phyloP scores from a whole-genome alignment of 2,888 invertebrate genomes.

The Cremastobaeus sp. region DNA sequence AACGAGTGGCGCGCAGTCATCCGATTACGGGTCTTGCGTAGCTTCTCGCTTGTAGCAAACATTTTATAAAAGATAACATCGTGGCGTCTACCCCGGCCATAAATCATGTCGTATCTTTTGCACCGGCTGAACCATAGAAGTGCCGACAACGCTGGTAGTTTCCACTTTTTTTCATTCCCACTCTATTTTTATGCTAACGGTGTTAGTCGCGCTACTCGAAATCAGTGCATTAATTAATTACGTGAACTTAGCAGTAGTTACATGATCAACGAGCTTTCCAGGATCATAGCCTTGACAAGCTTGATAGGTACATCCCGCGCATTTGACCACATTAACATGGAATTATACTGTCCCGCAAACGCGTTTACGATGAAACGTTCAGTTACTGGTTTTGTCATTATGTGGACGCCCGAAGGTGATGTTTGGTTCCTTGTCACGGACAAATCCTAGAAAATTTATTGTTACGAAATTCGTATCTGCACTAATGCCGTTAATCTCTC shows the following conservation, averaged over 20 bases:
- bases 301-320: conserved; percentile 33
- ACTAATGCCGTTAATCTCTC: conserved; percentile 36
- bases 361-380: conserved; percentile 63
- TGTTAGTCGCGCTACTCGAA: neutral
- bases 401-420: conserved; percentile 35
- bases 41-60: conserved; percentile 54
- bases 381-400: conserved; percentile 32
- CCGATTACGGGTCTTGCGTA: conserved; percentile 43
- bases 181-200: conserved; percentile 4
- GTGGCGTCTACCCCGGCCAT: conserved; percentile 36
- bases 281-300: conserved; percentile 38
- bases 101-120: conserved; percentile 57
- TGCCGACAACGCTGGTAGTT: conserved; percentile 37
- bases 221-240: conserved; percentile 48
- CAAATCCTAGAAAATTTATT: conserved; percentile 54
- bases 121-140: conserved; percentile 25
- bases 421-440: conserved; percentile 43
- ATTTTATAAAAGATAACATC: conserved; percentile 58
- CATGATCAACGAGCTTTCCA: conserved; percentile 26
- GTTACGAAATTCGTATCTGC: conserved; percentile 33
- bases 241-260: conserved; percentile 17
- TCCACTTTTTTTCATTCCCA: conserved; percentile 20
- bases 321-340: conserved; percentile 65
- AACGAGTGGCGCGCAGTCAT: conserved; percentile 48
- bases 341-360: conserved; percentile 70